These are phyloP conservation scores for Geodia barretti DNA, from an alignment of 37 sponge, comb jelly and placozoan genomes.

Conservation along the genomic window DNA sequence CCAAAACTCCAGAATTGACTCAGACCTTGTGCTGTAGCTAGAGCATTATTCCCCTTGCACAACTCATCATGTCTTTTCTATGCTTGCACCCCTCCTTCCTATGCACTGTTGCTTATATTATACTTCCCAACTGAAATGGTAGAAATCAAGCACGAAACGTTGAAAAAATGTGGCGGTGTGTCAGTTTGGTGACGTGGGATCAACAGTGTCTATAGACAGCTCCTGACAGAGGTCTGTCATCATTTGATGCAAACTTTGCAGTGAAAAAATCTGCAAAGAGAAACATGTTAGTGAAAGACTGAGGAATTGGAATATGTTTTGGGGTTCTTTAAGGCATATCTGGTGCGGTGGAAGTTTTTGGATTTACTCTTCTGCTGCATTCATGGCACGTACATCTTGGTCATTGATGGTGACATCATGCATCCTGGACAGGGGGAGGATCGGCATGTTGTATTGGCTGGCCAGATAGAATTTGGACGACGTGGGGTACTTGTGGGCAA, in stretches of 20 bases:
- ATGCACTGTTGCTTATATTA: neutral
- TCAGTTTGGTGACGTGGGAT: neutral
- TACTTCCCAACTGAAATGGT: no score
- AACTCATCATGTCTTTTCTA: no score
- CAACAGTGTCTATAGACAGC: slow-evolving; percentile 12
- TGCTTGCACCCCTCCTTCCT: neutral
- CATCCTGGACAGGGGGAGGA: slow-evolving; percentile 70
- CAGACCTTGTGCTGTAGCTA: no score
- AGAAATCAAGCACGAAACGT: no score
- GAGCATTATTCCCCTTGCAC: no score
- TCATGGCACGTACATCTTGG: slow-evolving; percentile 84
- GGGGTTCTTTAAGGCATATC: neutral
- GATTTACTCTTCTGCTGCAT: no score
- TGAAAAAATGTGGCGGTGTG: no score
- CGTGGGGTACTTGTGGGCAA: slow-evolving; percentile 74
- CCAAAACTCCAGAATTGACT: no score
- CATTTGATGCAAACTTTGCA: slow-evolving; percentile 10
- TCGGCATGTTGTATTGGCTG: slow-evolving; percentile 62
- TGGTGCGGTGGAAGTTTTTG: neutral
- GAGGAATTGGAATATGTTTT: neutral
- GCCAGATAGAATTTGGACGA: slow-evolving; percentile 74
- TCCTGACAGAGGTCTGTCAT: slow-evolving; percentile 44
- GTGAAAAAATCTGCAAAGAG: slow-evolving; percentile 17
- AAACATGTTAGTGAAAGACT: neutral
- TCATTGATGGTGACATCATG: slow-evolving; percentile 61